Conservation (phyloP, 2,797 vertebrate genomes). For the Parotocinclus haroldoi region DNA sequence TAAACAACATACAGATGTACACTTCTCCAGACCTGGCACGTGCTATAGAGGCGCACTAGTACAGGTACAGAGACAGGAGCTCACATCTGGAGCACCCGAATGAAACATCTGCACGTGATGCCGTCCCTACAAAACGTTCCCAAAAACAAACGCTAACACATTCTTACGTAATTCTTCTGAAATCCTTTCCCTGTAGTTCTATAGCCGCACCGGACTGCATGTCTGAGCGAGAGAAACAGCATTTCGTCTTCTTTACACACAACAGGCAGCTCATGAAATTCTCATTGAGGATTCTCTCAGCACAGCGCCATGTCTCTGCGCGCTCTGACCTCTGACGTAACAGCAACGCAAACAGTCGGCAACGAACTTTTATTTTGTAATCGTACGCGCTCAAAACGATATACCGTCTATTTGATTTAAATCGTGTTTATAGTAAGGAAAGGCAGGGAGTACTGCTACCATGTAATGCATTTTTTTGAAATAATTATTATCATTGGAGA, state of each 20-base stretch:
- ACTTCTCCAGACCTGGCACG: too few relatives aligned
- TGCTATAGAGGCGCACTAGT: too few relatives aligned
- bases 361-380: neutral
- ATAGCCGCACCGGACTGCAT: slow-evolving; percentile 54
- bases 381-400: too few relatives aligned
- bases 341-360: neutral
- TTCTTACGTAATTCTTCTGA: slow-evolving; percentile 58
- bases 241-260: slow-evolving; percentile 32
- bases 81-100: neutral
- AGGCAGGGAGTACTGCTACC: too few relatives aligned
- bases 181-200: slow-evolving; percentile 51
- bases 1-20: too few relatives aligned
- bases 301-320: slow-evolving; percentile 7
- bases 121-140: neutral
- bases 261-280: neutral
- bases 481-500: too few relatives aligned
- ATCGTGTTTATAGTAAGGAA: too few relatives aligned
- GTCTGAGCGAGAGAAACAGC: slow-evolving; percentile 60
- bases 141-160: neutral
- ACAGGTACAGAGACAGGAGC: neutral
- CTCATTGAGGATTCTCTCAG: slow-evolving; percentile 32
- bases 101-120: neutral
- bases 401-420: too few relatives aligned
- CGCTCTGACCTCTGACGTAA: slow-evolving; percentile 8
- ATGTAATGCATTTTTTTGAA: too few relatives aligned